Conservation (phyloP, 2,888 invertebrate genomes). For the Acanthococcus lagerstroemiae region DNA sequence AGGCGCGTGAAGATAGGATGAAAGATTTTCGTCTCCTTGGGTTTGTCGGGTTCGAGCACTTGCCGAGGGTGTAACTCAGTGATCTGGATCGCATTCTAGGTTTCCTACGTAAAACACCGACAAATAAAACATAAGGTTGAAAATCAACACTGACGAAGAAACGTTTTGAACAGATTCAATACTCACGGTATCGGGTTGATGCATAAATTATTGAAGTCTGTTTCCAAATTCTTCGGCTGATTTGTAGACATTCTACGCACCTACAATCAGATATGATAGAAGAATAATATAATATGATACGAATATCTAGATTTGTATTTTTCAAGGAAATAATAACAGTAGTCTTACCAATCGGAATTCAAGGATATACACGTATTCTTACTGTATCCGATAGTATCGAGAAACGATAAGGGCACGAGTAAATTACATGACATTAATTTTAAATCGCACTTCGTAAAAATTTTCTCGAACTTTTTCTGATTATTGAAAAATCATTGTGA, state of each 20-base stretch:
- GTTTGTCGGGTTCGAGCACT: background rate
- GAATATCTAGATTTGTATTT: background rate
- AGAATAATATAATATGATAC: background rate
- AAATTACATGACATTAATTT: too few relatives aligned
- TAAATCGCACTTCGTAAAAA: too few relatives aligned
- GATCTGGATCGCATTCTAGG: background rate
- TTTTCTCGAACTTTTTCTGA: too few relatives aligned
- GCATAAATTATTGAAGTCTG: slow-evolving; percentile 13
- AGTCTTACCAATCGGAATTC: too few relatives aligned
- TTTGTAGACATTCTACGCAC: background rate
- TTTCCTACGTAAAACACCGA: background rate
- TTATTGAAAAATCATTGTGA: too few relatives aligned
- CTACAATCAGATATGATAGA: background rate
- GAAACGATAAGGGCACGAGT: too few relatives aligned
- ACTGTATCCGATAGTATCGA: too few relatives aligned
- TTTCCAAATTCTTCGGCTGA: slow-evolving; percentile 12
- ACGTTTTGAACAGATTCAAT: background rate
- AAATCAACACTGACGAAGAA: background rate
- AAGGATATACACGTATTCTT: too few relatives aligned
- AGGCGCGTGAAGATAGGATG: background rate
- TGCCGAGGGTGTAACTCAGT: background rate
- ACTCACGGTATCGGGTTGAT: slow-evolving; percentile 20
- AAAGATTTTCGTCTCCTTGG: background rate
- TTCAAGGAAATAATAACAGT: too few relatives aligned
- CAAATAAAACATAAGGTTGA: background rate